Conservation (phyloP, 2,888 invertebrate species). For the Lasioglossum villosulum region DNA sequence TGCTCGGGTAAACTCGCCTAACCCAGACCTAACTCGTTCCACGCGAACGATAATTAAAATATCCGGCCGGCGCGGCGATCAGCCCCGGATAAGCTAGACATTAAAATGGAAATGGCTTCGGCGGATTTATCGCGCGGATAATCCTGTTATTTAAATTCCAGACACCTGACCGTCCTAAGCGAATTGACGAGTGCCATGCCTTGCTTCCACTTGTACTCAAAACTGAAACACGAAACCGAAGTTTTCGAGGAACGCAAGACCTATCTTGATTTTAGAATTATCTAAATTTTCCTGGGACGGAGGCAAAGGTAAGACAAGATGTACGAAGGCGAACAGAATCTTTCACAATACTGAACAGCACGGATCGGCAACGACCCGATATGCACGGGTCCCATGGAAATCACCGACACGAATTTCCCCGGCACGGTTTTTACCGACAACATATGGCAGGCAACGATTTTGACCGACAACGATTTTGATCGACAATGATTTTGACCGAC, state of each 20-base stretch:
- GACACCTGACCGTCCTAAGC: neutral
- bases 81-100: slow-evolving; percentile 13
- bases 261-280: neutral
- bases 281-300: too few species aligned
- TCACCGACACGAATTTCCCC: too few species aligned
- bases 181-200: neutral
- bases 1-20: neutral
- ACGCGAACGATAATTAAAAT: slow-evolving; percentile 35
- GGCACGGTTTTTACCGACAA: too few species aligned
- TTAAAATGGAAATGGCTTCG: slow-evolving; percentile 36
- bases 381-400: too few species aligned
- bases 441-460: too few species aligned
- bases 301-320: too few species aligned
- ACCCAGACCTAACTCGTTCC: slow-evolving; percentile 9
- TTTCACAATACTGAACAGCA: neutral
- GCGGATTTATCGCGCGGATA: slow-evolving; percentile 34
- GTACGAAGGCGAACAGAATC: neutral
- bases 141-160: neutral
- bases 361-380: neutral
- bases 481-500: too few species aligned
- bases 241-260: neutral
- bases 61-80: slow-evolving; percentile 13
- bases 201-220: neutral
- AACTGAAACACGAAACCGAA: neutral
- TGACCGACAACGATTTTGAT: too few species aligned